These are phyloP conservation scores for Hypomecis punctinalis DNA, from an alignment of 2,888 invertebrate species.

Conservation along the genomic window DNA sequence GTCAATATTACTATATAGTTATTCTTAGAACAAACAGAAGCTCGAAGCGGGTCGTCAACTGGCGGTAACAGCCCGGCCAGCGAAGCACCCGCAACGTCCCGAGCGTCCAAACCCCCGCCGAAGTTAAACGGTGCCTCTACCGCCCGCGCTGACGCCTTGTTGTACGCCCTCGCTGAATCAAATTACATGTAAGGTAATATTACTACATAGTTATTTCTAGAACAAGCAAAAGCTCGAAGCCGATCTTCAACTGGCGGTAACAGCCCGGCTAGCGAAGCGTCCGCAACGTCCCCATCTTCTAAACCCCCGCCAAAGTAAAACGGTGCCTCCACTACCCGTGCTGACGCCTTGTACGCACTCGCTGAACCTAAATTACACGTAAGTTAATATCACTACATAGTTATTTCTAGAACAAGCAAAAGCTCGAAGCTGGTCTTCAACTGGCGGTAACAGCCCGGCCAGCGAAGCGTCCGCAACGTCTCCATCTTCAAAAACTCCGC, in stretches of 20 bases:
- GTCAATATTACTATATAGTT: neutral
- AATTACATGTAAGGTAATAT: conserved; percentile 80
- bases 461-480: conserved; percentile 61
- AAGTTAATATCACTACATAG: conserved; percentile 49
- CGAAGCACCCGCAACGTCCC: conserved; percentile 58
- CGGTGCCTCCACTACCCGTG: conserved; percentile 44
- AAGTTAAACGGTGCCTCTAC: conserved; percentile 32
- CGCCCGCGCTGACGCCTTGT: conserved; percentile 64
- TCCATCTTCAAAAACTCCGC: conserved; percentile 49
- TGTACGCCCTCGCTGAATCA: conserved; percentile 86
- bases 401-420: conserved; percentile 86
- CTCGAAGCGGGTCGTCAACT: conserved; percentile 93
- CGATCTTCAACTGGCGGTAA: conserved; percentile 94
- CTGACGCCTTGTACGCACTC: conserved; percentile 77
- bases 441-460: conserved; percentile 91
- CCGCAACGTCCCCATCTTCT: conserved; percentile 47
- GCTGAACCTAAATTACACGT: conserved; percentile 87
- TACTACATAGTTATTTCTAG: too few relatives aligned
- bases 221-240: conserved; percentile 93
- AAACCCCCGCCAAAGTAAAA: conserved; percentile 50
- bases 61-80: conserved; percentile 90
- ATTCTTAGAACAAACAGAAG: conserved; percentile 92
- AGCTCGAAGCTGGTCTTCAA: conserved; percentile 93
- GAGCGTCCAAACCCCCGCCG: conserved; percentile 50
- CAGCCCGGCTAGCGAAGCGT: conserved; percentile 84